Conservation (phyloP, 2,888 invertebrate species). For the Drosophila conformis region DNA sequence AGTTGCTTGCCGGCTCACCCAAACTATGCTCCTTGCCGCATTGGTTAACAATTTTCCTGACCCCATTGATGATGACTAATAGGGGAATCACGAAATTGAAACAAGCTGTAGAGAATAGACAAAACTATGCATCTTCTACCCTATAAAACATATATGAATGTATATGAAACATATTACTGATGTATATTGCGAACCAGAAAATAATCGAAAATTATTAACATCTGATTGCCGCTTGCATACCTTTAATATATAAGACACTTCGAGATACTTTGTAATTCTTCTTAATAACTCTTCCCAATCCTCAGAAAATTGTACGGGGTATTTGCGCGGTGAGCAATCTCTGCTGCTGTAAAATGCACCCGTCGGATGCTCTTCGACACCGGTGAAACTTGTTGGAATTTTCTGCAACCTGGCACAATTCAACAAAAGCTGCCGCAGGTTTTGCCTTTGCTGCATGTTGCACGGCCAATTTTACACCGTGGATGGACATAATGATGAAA, state of each 20-base stretch:
- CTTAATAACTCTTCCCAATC: background rate
- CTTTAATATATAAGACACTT: background rate
- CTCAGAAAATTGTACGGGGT: background rate
- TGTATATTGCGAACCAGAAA: background rate
- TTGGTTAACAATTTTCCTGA: slow-evolving; percentile 74
- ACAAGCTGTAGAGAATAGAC: background rate
- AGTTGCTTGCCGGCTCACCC: slow-evolving; percentile 18
- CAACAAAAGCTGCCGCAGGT: slow-evolving; percentile 42
- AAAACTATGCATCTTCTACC: background rate
- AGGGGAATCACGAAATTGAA: background rate
- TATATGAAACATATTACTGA: background rate
- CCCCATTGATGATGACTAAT: background rate
- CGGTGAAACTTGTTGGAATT: slow-evolving; percentile 63
- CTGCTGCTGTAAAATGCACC: slow-evolving; percentile 11
- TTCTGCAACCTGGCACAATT: slow-evolving; percentile 29
- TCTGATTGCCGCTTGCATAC: background rate
- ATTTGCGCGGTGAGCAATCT: background rate
- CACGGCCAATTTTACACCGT: slow-evolving; percentile 42
- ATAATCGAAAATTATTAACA: background rate
- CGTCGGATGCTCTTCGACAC: slow-evolving; percentile 46
- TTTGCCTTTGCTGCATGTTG: slow-evolving; percentile 10
- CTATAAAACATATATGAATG: background rate
- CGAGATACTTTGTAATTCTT: background rate
- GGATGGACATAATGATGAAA: slow-evolving; percentile 64
- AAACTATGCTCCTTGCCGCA: slow-evolving; percentile 30